Percentiles rank a stretch among this genome's conserved stretches.
phyloP scores from a whole-genome alignment of 1,140 invertebrate species.

The Prorops nasuta region DNA sequence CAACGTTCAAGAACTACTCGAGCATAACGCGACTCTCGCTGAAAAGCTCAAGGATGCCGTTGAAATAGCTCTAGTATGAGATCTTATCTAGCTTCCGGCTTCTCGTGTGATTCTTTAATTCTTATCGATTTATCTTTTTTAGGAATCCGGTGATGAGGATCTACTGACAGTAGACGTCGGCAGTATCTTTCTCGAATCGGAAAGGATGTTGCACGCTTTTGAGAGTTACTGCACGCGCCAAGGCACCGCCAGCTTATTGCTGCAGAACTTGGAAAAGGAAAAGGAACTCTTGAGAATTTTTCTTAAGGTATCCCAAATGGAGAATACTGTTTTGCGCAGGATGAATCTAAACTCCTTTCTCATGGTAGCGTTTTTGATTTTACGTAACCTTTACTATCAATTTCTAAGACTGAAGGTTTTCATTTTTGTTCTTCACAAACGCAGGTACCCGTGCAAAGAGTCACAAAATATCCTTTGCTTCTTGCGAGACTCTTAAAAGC shows the following conservation, averaged over 20 bases:
- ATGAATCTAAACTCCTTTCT: conserved; percentile 97
- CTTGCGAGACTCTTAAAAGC: conserved; percentile 87
- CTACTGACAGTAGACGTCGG: conserved; percentile 87
- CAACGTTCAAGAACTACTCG: conserved; percentile 88
- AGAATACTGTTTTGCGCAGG: conserved; percentile 85
- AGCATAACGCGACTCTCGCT: conserved; percentile 83
- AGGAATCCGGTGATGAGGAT: conserved; percentile 70
- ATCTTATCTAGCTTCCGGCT: not conserved
- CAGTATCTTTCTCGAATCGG: conserved; percentile 86
- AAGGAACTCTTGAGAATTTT: conserved; percentile 94
- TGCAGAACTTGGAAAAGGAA: conserved; percentile 92
- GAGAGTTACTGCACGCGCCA: conserved; percentile 92
- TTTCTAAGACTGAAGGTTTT: not conserved
- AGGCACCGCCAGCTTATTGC: conserved; percentile 81
- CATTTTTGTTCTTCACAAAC: not conserved
- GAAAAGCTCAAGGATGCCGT: conserved; percentile 83
- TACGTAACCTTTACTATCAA: too few species aligned
- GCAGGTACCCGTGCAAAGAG: conserved; percentile 83
- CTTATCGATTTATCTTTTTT: not conserved
- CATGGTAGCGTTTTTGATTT: conserved; percentile 78
- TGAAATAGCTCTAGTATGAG: conserved; percentile 69
- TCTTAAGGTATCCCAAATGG: conserved; percentile 93
- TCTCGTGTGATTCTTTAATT: not conserved
- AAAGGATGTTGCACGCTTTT: conserved; percentile 90
- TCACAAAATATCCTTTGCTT: conserved; percentile 90